A percentile compares a stretch with the other conserved stretches of the same genome.
phyloP scores from a whole-genome alignment of 2,888 invertebrate species.

The Lithophane socia region DNA sequence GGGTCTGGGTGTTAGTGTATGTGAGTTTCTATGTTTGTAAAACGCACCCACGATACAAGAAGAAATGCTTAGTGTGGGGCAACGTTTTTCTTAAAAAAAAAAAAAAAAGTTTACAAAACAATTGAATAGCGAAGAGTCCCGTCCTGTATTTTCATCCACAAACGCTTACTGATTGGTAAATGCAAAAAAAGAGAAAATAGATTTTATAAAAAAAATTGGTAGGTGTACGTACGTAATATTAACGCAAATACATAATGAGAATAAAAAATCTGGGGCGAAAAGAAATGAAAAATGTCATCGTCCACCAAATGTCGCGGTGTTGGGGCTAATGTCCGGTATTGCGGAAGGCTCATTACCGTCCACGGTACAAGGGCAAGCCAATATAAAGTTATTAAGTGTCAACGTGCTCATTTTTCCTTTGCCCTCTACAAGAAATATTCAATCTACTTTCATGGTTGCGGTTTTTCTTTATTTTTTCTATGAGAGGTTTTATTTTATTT shows the following conservation, averaged over 20 bases:
- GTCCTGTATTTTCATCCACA: too few species aligned
- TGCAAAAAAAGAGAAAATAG: not conserved
- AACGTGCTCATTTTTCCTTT: constrained; percentile 40
- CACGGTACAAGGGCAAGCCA: constrained; percentile 26
- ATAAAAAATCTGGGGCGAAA: constrained; percentile 13
- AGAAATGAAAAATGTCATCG: constrained; percentile 33
- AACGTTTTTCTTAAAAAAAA: too few species aligned
- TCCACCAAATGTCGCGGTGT: constrained; percentile 31
- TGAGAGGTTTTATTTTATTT: not conserved
- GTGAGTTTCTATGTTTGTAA: too few species aligned
- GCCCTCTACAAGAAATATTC: constrained; percentile 26
- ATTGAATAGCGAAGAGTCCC: too few species aligned
- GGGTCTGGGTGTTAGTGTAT: too few species aligned
- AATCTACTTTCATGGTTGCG: constrained; percentile 15
- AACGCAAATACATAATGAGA: not conserved
- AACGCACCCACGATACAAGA: too few species aligned
- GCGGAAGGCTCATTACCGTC: constrained; percentile 46
- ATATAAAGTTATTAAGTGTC: constrained; percentile 52
- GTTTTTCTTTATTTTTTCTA: constrained; percentile 9
- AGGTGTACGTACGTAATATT: not conserved
- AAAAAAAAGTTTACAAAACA: too few species aligned
- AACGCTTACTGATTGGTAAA: too few species aligned
- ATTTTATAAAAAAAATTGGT: not conserved
- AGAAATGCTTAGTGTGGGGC: too few species aligned
- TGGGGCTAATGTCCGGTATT: constrained; percentile 42